A percentile compares a stretch with the other conserved stretches of the same genome.
Conservation (phyloP, 2,797 vertebrate genomes). For the Rhabdophis nuchalis region DNA sequence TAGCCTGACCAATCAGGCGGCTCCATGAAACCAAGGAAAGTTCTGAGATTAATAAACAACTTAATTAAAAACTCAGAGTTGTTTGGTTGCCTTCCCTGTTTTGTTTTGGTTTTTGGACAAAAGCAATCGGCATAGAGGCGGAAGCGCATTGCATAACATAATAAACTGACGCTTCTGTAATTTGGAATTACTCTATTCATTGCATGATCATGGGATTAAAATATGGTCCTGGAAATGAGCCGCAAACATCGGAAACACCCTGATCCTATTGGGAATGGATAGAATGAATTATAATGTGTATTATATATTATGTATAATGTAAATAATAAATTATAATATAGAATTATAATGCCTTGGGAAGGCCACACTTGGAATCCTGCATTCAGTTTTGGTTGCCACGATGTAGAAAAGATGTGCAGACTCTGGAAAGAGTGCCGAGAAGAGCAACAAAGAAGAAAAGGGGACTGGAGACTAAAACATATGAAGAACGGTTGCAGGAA, state of each 20-base stretch:
- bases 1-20: not conserved
- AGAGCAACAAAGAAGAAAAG: too few species aligned
- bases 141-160: not conserved
- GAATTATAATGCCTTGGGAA: too few species aligned
- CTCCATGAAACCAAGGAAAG: not conserved
- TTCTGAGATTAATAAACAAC: constrained; percentile 8
- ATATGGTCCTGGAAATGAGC: not conserved
- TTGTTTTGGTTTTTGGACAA: not conserved
- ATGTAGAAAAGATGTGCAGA: too few species aligned
- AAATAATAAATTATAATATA: too few species aligned
- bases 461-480: too few species aligned
- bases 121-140: not conserved
- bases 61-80: constrained; percentile 10
- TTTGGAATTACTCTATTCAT: not conserved
- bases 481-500: too few species aligned
- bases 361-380: too few species aligned
- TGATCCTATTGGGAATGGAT: not conserved
- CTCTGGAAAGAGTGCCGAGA: too few species aligned
- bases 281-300: too few species aligned
- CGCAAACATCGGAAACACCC: not conserved
- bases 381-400: too few species aligned
- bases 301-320: too few species aligned
- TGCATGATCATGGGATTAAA: not conserved
- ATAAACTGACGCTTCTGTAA: not conserved
- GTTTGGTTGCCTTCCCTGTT: not conserved